A percentile compares a stretch with the other conserved stretches of the same genome.
These are phyloP conservation scores for Nasonovia ribisnigri DNA, from an alignment of 2,888 invertebrate genomes.

Conservation along the genomic window DNA sequence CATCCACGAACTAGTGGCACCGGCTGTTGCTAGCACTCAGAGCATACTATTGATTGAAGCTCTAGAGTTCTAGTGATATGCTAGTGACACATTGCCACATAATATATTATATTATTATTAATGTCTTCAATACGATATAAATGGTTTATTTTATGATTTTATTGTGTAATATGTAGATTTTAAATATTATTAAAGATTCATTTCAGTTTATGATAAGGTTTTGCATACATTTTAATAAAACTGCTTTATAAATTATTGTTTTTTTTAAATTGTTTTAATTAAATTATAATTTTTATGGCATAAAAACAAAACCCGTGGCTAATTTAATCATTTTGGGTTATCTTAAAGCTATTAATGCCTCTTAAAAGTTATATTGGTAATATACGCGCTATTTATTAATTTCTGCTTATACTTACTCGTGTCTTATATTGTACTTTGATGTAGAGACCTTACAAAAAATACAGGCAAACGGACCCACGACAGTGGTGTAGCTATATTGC, in stretches of 20 bases:
- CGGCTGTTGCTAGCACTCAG: no score
- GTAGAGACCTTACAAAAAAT: no score
- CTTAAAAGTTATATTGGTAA: neutral
- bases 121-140: neutral
- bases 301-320: neutral
- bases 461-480: neutral
- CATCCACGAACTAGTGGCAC: no score
- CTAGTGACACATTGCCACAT: no score
- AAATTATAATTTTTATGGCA: neutral
- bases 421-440: neutral
- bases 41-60: no score
- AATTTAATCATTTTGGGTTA: neutral
- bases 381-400: neutral
- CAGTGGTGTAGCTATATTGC: neutral
- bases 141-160: neutral
- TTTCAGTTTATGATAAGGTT: no score
- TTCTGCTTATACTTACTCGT: neutral
- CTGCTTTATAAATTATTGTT: neutral
- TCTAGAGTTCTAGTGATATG: no score
- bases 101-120: neutral
- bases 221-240: neutral
- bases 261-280: neutral
- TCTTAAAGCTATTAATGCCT: neutral
- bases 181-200: neutral
- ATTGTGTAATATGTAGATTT: neutral